These are phyloP conservation scores for Circaetus cinerascens DNA, from an alignment of 2,113 vertebrate genomes.

Conservation along the genomic window DNA sequence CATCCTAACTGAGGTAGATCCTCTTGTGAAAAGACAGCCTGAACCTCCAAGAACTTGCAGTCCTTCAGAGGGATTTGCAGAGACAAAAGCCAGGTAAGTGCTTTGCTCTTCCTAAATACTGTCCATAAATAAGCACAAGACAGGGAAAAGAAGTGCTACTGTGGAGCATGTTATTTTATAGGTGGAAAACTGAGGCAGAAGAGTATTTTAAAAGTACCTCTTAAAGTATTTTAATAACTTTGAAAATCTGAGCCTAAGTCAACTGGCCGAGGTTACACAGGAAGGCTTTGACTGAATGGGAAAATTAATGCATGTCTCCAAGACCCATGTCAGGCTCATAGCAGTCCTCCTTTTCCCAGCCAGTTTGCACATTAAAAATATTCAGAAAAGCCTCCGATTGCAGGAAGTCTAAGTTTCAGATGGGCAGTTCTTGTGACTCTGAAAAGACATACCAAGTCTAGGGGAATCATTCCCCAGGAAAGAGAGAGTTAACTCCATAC, in stretches of 20 bases:
- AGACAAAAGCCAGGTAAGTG: not conserved
- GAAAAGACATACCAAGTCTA: not conserved
- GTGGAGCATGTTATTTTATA: not conserved
- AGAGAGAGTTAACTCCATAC: not conserved
- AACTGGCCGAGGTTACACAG: not conserved
- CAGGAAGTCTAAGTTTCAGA: not conserved
- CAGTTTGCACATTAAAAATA: not conserved
- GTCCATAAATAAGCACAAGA: not conserved
- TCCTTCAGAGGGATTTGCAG: not conserved
- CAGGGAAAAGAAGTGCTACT: not conserved
- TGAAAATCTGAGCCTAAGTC: not conserved
- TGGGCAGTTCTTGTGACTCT: not conserved
- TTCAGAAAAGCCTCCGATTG: not conserved
- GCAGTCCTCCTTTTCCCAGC: not conserved
- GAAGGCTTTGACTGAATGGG: not conserved
- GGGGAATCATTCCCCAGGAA: not conserved
- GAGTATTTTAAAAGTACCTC: not conserved
- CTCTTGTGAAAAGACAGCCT: not conserved
- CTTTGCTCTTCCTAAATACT: not conserved
- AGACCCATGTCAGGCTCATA: not conserved
- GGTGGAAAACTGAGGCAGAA: not conserved
- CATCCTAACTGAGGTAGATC: not conserved
- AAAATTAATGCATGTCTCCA: not conserved
- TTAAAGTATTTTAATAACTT: not conserved
- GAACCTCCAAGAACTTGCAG: not conserved